Base-by-base conservation (phyloP, 2,797 vertebrate genomes). In the Argyrosomus regius region DNA sequence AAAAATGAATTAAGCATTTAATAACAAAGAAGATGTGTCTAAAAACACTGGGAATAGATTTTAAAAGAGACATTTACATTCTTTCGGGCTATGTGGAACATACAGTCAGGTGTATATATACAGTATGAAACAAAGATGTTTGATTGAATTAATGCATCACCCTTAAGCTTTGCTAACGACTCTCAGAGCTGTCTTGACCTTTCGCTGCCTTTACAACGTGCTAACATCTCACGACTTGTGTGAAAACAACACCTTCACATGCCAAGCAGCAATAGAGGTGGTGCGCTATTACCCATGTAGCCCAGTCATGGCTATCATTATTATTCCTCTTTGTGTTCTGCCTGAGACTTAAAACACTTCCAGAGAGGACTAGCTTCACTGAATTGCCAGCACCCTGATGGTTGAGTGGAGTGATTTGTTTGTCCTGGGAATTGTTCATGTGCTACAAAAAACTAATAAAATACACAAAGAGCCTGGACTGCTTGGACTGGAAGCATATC, bases 251-350 rank as follows among this genome's bases (percentile, higher is more conserved):
- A 90, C 85, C 86, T 85, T 84, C 87, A 90, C 88, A 89, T 78
- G 75, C 58, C 83, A 73, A 84, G 86, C 83, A 73, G 89, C 87
- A 81, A 90, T 77, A 89, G 86, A 85, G 81, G 79, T 75, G 83
- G 86, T 86, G 95, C 90, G 87, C 90, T 88, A 92, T 94, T 94
- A 93, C 89, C 88, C 90, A 69, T 70, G 81, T 82, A 88, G 89
- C 85, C 89, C 82, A 91, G 93, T 94, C 87, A 90, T 86, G 89
- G 82, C 89, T 88, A 93, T 92, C 91, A 94, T 92, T 91, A 92
- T 93, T 91, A 94, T 92, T 91, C 80, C 84, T 91, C 79, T 79
- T 83, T 83, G 83, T 88, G 83, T 88, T 88, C 88, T 91, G 88
- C 74, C 79, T 77, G 77, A 91, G 85, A 93, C 89, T 94, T 94